Percentiles rank a stretch among this genome's conserved stretches.
Conservation (phyloP, 1,140 invertebrate species). For the Trichomalopsis sarcophagae region DNA sequence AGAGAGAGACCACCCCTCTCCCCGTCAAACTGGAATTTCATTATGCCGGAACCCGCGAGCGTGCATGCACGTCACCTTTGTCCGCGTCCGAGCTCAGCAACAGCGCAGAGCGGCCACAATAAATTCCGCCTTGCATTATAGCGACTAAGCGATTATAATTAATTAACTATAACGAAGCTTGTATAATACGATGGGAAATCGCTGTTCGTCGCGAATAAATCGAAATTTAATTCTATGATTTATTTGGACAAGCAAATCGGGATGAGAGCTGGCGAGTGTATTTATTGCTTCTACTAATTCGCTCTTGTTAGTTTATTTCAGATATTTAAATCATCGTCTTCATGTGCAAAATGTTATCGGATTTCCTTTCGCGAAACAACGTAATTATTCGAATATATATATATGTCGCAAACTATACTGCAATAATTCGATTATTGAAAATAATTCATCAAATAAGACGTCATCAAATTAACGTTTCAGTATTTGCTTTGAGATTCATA, state of each 20-base stretch:
- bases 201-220: background rate
- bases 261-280: background rate
- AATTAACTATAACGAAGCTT: slow-evolving; percentile 6
- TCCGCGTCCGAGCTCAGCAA: background rate
- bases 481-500: too few species aligned
- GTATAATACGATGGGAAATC: background rate
- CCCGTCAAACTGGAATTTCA: slow-evolving; percentile 46
- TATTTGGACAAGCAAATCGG: background rate
- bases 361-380: background rate
- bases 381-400: too few species aligned
- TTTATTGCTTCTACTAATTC: background rate
- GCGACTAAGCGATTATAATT: slow-evolving; percentile 7
- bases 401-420: too few species aligned
- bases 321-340: background rate
- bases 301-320: background rate
- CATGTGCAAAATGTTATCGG: background rate
- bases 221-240: background rate
- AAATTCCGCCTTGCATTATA: slow-evolving; percentile 22
- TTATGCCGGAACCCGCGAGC: slow-evolving; percentile 24
- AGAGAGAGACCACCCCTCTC: background rate
- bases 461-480: too few species aligned
- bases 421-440: too few species aligned
- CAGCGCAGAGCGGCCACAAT: slow-evolving; percentile 14
- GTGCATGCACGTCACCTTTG: slow-evolving; percentile 28
- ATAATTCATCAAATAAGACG: too few species aligned